Conservation (phyloP, 2,888 invertebrate genomes). For the Aphelenchoides bicaudatus region DNA sequence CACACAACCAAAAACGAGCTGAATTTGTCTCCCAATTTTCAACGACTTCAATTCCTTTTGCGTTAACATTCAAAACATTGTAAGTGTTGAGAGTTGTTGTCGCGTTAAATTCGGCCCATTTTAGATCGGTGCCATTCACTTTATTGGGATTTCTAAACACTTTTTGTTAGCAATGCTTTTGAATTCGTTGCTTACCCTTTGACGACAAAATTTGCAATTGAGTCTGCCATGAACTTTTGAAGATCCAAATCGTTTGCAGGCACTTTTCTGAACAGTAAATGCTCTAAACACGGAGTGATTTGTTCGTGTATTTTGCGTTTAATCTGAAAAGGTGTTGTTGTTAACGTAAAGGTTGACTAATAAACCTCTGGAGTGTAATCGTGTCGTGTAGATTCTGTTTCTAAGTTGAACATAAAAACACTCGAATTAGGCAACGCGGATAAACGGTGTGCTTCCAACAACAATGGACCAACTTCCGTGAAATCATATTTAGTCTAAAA, state of each 20-base stretch:
- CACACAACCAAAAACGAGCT: conserved; percentile 1
- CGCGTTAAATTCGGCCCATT: conserved; percentile 2
- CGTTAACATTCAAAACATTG: neutral
- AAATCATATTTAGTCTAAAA: conserved; percentile 1
- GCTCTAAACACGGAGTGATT: neutral
- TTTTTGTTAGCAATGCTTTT: neutral
- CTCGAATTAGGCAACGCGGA: neutral
- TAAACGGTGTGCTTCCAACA: neutral
- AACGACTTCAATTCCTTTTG: neutral
- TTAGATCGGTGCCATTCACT: neutral
- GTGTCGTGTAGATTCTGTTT: neutral
- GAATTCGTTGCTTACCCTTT: neutral
- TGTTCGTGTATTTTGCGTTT: neutral
- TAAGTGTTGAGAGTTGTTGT: neutral
- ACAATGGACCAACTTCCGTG: neutral
- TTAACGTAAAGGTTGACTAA: neutral
- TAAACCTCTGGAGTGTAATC: conserved; percentile 1
- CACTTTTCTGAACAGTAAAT: conserved; percentile 4
- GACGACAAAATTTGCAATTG: neutral
- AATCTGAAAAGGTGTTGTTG: neutral
- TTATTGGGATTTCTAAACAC: conserved; percentile 12
- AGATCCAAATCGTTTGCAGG: neutral
- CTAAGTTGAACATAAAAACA: neutral
- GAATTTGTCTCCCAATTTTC: neutral
- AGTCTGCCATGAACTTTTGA: conserved; percentile 3